A percentile compares a stretch with the other conserved stretches of the same genome.
phyloP scores from a whole-genome alignment of 2,888 invertebrate species.

The Acronicta leporina region DNA sequence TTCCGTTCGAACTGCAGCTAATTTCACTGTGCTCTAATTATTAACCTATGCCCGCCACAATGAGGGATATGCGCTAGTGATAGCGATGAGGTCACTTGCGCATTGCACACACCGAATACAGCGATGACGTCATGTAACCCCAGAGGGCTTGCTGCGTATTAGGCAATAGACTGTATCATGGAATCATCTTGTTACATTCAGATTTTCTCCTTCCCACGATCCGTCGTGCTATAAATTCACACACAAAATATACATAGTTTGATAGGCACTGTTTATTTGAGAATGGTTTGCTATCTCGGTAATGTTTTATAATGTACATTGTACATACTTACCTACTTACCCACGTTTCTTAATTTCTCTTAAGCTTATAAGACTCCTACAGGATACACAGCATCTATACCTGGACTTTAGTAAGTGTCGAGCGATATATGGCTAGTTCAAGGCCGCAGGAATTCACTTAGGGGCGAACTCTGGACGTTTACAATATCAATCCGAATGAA shows the following conservation, averaged over 20 bases:
- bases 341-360: too few species aligned
- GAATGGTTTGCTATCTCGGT: not conserved
- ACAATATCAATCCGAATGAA: too few species aligned
- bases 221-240: not conserved
- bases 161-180: slow-evolving; percentile 12
- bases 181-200: slow-evolving; percentile 1
- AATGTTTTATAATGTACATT: too few species aligned
- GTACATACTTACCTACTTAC: too few species aligned
- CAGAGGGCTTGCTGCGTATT: not conserved
- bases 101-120: slow-evolving; percentile 9
- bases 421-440: too few species aligned
- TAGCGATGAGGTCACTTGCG: slow-evolving; percentile 31
- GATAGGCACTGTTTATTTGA: not conserved
- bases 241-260: not conserved
- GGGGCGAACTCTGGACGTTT: too few species aligned
- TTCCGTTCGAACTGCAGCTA: not conserved
- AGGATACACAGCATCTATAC: too few species aligned
- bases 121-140: slow-evolving; percentile 28
- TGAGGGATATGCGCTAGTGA: slow-evolving; percentile 20
- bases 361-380: too few species aligned
- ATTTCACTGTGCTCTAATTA: not conserved
- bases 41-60: not conserved
- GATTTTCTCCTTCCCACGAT: not conserved
- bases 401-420: too few species aligned
- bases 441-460: too few species aligned